phyloP scores from a whole-genome alignment of 2,888 invertebrate species.

The Dyspetes luteomarginatus region DNA sequence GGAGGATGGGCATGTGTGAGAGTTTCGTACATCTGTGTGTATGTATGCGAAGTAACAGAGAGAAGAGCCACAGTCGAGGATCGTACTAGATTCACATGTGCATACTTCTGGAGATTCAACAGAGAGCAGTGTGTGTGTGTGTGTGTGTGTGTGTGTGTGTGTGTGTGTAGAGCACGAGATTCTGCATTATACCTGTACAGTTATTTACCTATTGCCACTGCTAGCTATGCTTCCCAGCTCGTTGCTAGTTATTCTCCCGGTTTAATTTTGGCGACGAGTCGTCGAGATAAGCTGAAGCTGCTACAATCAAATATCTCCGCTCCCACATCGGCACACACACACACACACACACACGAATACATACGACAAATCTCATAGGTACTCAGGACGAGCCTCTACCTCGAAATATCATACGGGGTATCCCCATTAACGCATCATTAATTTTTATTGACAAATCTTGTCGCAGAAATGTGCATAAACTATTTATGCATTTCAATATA shows the following conservation, averaged over 20 bases:
- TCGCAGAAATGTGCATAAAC: no score
- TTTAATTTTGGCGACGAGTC: slow-evolving; percentile 46
- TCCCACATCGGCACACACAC: background rate
- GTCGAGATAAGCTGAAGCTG: slow-evolving; percentile 29
- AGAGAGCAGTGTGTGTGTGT: slow-evolving; percentile 3
- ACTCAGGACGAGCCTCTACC: no score
- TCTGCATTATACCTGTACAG: slow-evolving; percentile 15
- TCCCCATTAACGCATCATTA: no score
- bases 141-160: no score
- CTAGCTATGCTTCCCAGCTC: slow-evolving; percentile 20
- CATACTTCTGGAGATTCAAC: no score
- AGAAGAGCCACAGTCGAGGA: background rate
- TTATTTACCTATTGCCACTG: slow-evolving; percentile 39
- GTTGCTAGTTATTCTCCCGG: slow-evolving; percentile 52
- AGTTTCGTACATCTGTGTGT: background rate
- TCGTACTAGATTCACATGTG: no score
- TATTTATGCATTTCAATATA: no score
- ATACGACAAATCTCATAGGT: no score
- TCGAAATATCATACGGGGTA: no score
- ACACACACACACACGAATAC: no score
- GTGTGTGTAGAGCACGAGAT: no score
- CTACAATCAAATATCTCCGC: slow-evolving; percentile 16
- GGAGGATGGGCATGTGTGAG: background rate
- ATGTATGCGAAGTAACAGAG: background rate
- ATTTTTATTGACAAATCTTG: no score